phyloP scores from a whole-genome alignment of 2,113 vertebrate species.

The Vimba vimba region DNA sequence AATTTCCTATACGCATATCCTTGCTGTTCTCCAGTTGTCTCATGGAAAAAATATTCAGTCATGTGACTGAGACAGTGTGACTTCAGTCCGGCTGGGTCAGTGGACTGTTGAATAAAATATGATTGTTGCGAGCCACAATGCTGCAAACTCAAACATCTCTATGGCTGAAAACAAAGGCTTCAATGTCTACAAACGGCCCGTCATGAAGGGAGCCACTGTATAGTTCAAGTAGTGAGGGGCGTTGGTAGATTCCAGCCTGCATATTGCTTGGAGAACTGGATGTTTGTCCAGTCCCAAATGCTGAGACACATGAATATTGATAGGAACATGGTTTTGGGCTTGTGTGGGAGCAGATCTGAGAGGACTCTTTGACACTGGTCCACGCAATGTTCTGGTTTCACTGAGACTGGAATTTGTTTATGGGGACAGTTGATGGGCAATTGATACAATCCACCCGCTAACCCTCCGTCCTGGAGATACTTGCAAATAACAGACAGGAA shows the following conservation, averaged over 20 bases:
- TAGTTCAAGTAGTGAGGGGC: slow-evolving; percentile 65
- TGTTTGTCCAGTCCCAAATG: slow-evolving; percentile 61
- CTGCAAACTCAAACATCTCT: slow-evolving; percentile 57
- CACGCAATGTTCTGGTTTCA: slow-evolving; percentile 56
- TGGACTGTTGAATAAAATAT: slow-evolving; percentile 78
- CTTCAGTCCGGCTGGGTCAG: slow-evolving; percentile 52
- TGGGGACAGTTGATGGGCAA: slow-evolving; percentile 16
- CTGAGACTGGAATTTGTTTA: slow-evolving; percentile 53
- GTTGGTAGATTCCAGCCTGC: slow-evolving; percentile 73
- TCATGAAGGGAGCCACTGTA: slow-evolving; percentile 74
- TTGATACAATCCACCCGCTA: slow-evolving; percentile 30
- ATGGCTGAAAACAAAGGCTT: slow-evolving; percentile 70
- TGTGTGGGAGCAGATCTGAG: slow-evolving; percentile 70
- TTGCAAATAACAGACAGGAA: slow-evolving; percentile 8
- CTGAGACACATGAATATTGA: slow-evolving; percentile 75
- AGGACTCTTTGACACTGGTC: slow-evolving; percentile 58
- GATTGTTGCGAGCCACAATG: slow-evolving; percentile 62
- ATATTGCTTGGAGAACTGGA: slow-evolving; percentile 62
- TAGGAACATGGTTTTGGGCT: slow-evolving; percentile 63
- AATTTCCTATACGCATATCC: slow-evolving; percentile 19
- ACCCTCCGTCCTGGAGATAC: slow-evolving; percentile 2
- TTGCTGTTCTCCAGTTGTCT: slow-evolving; percentile 60
- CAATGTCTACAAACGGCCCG: slow-evolving; percentile 66
- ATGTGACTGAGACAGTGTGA: slow-evolving; percentile 60
- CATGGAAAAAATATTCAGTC: slow-evolving; percentile 65